A percentile compares a stretch with the other conserved stretches of the same genome.
phyloP scores from a whole-genome alignment of 2,888 invertebrate species.

The Furcula furcula region DNA sequence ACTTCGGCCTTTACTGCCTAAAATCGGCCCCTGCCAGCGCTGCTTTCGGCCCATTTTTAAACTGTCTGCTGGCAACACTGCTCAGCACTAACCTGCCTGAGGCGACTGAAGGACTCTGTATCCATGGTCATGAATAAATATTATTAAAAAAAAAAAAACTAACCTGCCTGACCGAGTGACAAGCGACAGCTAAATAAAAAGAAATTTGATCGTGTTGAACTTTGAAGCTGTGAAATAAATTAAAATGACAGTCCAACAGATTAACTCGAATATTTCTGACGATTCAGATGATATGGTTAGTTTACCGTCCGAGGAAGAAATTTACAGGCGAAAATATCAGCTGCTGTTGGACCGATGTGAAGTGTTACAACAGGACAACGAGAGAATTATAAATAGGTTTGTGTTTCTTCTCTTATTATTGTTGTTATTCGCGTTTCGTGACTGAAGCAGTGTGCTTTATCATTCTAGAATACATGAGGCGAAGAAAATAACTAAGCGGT shows the following conservation, averaged over 20 bases:
- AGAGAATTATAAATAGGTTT: slow-evolving; percentile 85
- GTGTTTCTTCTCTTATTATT: slow-evolving; percentile 37
- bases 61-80: too few species aligned
- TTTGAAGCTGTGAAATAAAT: slow-evolving; percentile 76
- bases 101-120: too few species aligned
- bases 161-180: too few species aligned
- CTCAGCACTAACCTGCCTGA: too few species aligned
- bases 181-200: slow-evolving; percentile 54
- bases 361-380: slow-evolving; percentile 89
- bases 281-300: slow-evolving; percentile 80
- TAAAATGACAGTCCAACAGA: slow-evolving; percentile 81
- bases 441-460: slow-evolving; percentile 24
- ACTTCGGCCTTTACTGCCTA: too few species aligned
- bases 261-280: slow-evolving; percentile 79
- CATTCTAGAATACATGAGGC: slow-evolving; percentile 85
- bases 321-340: slow-evolving; percentile 88
- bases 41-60: too few species aligned
- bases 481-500: slow-evolving; percentile 85
- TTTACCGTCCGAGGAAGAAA: slow-evolving; percentile 83
- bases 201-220: slow-evolving; percentile 70
- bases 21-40: too few species aligned
- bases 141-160: slow-evolving; percentile 6
- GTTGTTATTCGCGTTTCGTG: slow-evolving; percentile 22
- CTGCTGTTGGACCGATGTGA: slow-evolving; percentile 87
- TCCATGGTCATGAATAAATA: too few species aligned